Percentiles rank a stretch among this genome's conserved stretches.
Conservation (phyloP, 2,113 vertebrate genomes). For the Dryoscopus gambensis region DNA sequence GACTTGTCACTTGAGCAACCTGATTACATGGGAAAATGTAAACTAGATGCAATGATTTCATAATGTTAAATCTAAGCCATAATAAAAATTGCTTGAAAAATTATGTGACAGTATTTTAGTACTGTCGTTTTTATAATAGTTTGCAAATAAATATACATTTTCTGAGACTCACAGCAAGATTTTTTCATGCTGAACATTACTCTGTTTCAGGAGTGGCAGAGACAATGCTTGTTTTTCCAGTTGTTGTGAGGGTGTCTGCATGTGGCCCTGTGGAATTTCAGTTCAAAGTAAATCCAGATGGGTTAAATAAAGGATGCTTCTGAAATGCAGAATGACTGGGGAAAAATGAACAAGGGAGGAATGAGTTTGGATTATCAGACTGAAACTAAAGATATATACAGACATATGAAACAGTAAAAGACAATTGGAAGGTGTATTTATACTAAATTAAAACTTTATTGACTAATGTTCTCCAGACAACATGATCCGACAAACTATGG, state of each 20-base stretch:
- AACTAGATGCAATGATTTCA: neutral
- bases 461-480: conserved; percentile 90
- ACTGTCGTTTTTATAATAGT: neutral
- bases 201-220: neutral
- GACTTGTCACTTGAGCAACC: neutral
- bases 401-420: neutral
- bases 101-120: neutral
- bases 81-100: neutral
- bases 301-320: neutral
- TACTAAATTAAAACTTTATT: conserved; percentile 97
- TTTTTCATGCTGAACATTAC: neutral
- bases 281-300: neutral
- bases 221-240: neutral
- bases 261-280: neutral
- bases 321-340: neutral
- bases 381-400: neutral
- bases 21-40: neutral
- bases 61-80: neutral
- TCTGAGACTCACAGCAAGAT: neutral
- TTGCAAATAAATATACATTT: neutral
- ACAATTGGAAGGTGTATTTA: conserved; percentile 54
- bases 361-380: neutral
- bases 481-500: conserved; percentile 77
- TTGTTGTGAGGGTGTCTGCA: neutral
- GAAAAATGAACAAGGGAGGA: neutral